Conservation (phyloP, 2,797 vertebrate genomes). For the Podargus strigoides region DNA sequence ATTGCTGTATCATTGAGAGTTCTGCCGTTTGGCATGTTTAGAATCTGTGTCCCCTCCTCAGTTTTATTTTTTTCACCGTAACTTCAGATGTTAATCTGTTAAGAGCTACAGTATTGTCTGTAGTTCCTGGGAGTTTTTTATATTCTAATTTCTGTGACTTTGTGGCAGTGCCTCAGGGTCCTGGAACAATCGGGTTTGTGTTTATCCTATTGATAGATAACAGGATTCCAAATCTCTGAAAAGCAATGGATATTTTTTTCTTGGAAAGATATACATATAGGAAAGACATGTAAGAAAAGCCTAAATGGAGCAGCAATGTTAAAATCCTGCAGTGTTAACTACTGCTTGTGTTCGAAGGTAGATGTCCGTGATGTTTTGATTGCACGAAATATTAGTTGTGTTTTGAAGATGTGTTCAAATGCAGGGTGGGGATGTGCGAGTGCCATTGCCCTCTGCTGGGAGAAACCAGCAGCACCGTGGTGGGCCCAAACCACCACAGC, state of each 20-base stretch:
- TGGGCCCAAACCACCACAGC: not conserved
- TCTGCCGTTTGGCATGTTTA: not conserved
- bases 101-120: not conserved
- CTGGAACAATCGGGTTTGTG: not conserved
- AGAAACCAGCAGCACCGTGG: not conserved
- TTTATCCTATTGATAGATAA: not conserved
- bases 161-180: not conserved
- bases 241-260: not conserved
- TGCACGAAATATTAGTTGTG: too few relatives aligned
- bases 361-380: not conserved
- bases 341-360: not conserved
- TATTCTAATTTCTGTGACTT: not conserved
- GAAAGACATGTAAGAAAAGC: fast-evolving
- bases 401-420: not conserved
- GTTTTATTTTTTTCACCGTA: not conserved
- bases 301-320: not conserved
- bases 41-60: too few relatives aligned
- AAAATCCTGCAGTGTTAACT: fast-evolving
- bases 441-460: constrained; percentile 47
- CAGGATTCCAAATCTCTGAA: not conserved
- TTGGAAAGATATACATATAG: fast-evolving
- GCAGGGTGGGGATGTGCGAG: not conserved
- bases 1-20: not conserved
- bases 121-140: not conserved
- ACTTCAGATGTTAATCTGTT: not conserved